Percentiles rank a stretch among this genome's conserved stretches.
Conservation (phyloP, 2,797 vertebrate species). For the Podarcis lilfordi region DNA sequence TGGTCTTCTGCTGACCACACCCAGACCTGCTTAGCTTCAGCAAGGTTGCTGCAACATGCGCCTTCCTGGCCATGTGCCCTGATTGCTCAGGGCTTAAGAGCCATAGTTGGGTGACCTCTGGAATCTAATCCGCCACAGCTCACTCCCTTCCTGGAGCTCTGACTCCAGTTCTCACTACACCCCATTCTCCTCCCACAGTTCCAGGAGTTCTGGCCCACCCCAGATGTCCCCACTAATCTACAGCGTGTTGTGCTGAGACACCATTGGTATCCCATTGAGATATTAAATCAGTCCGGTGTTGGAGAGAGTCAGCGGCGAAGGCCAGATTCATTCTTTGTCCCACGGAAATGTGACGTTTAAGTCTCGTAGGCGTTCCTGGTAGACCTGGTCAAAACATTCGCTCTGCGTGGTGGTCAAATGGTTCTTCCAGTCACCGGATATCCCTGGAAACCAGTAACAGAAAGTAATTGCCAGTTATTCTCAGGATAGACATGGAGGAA, state of each 20-base stretch:
- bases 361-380: conserved; percentile 60
- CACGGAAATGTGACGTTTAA: conserved; percentile 64
- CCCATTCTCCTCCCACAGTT: not conserved
- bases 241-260: not conserved
- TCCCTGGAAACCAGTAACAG: conserved; percentile 51
- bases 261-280: conserved; percentile 67
- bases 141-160: not conserved
- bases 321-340: conserved; percentile 51
- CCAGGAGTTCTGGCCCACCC: not conserved
- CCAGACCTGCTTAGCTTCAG: not conserved
- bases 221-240: conserved; percentile 20
- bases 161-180: not conserved
- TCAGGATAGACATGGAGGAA: no score
- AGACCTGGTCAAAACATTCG: conserved; percentile 68
- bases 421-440: conserved; percentile 73
- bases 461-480: not conserved
- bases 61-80: not conserved
- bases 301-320: not conserved
- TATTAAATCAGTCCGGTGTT: not conserved
- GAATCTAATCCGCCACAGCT: not conserved
- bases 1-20: not conserved
- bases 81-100: no score
- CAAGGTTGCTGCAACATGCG: not conserved
- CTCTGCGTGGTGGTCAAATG: conserved; percentile 56
- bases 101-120: not conserved